Conservation (phyloP, 2,113 vertebrate species). For the Stigmatopora argus region DNA sequence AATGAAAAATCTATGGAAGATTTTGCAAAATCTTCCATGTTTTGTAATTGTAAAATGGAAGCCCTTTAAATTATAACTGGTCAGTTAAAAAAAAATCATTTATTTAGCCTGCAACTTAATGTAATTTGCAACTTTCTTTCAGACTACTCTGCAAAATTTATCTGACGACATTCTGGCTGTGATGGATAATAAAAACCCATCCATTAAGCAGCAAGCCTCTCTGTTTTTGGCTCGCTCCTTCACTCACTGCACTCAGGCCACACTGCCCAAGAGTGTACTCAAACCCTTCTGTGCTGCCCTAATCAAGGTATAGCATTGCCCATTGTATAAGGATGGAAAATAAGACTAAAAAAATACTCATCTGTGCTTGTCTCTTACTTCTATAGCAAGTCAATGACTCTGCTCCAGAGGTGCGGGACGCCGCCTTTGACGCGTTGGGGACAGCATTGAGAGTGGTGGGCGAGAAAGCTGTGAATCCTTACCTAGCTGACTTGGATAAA, state of each 20-base stretch:
- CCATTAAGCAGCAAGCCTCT: slow-evolving; percentile 95
- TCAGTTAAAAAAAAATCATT: neutral
- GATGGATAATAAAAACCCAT: slow-evolving; percentile 99
- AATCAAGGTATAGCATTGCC: slow-evolving; percentile 78
- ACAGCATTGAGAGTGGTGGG: slow-evolving; percentile 94
- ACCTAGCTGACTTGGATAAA: slow-evolving; percentile 89
- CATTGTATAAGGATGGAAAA: neutral
- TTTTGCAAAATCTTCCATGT: slow-evolving; percentile 6
- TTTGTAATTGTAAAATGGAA: neutral
- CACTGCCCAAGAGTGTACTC: slow-evolving; percentile 84
- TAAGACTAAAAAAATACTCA: neutral
- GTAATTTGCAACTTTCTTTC: slow-evolving; percentile 15
- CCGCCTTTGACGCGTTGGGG: slow-evolving; percentile 92
- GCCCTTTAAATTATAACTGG: neutral
- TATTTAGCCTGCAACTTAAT: neutral
- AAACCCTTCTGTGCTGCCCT: slow-evolving; percentile 93
- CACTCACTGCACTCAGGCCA: slow-evolving; percentile 85
- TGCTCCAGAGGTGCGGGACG: slow-evolving; percentile 91
- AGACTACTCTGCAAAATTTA: slow-evolving; percentile 92
- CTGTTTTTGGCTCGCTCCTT: slow-evolving; percentile 95
- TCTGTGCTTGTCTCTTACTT: neutral
- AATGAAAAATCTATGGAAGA: slow-evolving; percentile 2
- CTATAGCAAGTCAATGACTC: slow-evolving; percentile 94
- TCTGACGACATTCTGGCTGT: slow-evolving; percentile 90
- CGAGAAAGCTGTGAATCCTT: slow-evolving; percentile 93